Base-by-base conservation (phyloP, 2,113 vertebrate species). In the Rhegmatorhina hoffmannsi region DNA sequence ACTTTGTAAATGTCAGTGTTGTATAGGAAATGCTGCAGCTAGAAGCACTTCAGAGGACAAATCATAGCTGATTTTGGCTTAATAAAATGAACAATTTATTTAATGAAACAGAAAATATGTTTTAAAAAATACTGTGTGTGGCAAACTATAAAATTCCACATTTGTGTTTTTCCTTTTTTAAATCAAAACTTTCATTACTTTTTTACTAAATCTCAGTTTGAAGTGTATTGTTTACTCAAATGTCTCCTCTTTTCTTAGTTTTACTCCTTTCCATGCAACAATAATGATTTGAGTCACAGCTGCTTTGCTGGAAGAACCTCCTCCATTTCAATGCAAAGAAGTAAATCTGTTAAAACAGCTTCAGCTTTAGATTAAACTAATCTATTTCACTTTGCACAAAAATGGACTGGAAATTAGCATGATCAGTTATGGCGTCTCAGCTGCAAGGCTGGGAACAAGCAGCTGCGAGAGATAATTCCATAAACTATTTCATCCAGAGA, bases 301-400 rank as follows among this genome's bases (percentile, higher is more conserved):
- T 94, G 72, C 77, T 90, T 96, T 46, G 46, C 23, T 66, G 68
- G 56, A 69, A 94, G 91, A 93, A 31, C 25, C 47, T 52, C 25
- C 66, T 77, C 46, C 34, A 77, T 95, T 94, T 88, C 92, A 83
- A 60, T 58, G 28, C 9, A 77, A 92, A 88, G 55, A 68, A 88
- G 25, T 77, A 94, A 94, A 96, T 94, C 68, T 92, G 29, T 93
- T 93, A 43, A 88, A 87, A 88, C 38, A 76, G 38, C 43, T 50
- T 74, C 79, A 55, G 63, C 66, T 75, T 72, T 88, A 92, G 88
- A 96, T 97, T 93, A 88, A 96, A 93, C 79, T 38, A 88, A 96
- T 97, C 68, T 88, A 59, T 95, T 96, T 93, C 73, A 88, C 94
- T 96, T 95, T 86, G 38, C 43, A 84, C 76, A 90, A 87, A 94